phyloP scores from a whole-genome alignment of 2,797 vertebrate species.

The Otolemur crassicaudatus region DNA sequence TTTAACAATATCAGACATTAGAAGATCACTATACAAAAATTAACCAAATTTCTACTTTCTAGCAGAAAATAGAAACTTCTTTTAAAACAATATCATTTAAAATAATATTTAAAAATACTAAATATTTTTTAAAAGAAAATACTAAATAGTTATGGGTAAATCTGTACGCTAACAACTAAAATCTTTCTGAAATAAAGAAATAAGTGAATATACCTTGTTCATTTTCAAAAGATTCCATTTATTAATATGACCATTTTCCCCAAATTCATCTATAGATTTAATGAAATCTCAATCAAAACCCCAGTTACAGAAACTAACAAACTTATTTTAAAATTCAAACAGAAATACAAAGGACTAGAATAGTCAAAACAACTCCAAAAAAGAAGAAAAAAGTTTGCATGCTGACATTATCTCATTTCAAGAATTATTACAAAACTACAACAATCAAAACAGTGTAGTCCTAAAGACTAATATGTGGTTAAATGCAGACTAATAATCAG shows the following conservation, averaged over 20 bases:
- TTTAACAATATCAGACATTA: not conserved
- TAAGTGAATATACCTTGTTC: not conserved
- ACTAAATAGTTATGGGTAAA: not conserved
- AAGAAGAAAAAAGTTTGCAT: not conserved
- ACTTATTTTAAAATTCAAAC: not conserved
- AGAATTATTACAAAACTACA: not conserved
- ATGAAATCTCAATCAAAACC: not conserved
- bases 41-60: not conserved
- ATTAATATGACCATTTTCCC: not conserved
- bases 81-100: not conserved
- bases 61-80: not conserved
- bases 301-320: not conserved
- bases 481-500: not conserved
- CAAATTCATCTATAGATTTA: not conserved
- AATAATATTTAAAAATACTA: not conserved
- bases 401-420: not conserved
- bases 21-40: not conserved
- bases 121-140: not conserved
- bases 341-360: not conserved
- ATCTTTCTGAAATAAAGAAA: not conserved
- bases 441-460: too few species aligned
- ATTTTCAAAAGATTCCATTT: not conserved
- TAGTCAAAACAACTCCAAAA: not conserved
- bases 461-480: not conserved
- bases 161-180: not conserved